These are phyloP conservation scores for Camelus bactrianus DNA, from an alignment of 2,113 vertebrate genomes.

Conservation along the genomic window DNA sequence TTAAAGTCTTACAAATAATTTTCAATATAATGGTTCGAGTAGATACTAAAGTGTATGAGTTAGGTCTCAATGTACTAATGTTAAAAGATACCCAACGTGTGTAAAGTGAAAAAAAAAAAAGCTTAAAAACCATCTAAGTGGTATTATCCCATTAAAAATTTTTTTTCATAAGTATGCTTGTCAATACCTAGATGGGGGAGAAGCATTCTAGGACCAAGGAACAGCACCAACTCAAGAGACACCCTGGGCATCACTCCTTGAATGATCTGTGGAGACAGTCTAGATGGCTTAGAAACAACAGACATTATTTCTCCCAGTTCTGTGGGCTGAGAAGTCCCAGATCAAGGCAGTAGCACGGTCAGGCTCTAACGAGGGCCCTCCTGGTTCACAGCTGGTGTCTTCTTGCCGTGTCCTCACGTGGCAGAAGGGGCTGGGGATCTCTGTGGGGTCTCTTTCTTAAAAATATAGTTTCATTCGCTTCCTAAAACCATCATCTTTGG, in stretches of 20 bases:
- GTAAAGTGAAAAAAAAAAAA: not conserved
- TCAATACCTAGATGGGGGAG: not conserved
- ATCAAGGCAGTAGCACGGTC: not conserved
- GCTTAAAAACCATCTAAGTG: not conserved
- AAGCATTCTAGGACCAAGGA: not conserved
- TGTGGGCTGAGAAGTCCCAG: not conserved
- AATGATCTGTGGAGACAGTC: not conserved
- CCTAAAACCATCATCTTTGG: not conserved
- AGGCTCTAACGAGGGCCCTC: not conserved
- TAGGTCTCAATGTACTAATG: not conserved
- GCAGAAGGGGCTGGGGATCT: not conserved
- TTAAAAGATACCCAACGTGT: not conserved
- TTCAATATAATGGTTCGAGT: not conserved
- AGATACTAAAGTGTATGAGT: not conserved
- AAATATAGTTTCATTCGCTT: no score
- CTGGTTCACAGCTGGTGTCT: not conserved
- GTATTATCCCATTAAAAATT: not conserved
- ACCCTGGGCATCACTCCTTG: not conserved
- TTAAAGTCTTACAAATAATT: not conserved
- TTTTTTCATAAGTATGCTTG: not conserved
- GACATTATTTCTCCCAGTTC: not conserved
- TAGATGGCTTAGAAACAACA: not conserved
- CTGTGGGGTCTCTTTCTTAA: not conserved
- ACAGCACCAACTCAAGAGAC: not conserved
- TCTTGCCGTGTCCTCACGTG: not conserved